Conservation (phyloP, 2,797 vertebrate species). For the Liasis olivaceus region DNA sequence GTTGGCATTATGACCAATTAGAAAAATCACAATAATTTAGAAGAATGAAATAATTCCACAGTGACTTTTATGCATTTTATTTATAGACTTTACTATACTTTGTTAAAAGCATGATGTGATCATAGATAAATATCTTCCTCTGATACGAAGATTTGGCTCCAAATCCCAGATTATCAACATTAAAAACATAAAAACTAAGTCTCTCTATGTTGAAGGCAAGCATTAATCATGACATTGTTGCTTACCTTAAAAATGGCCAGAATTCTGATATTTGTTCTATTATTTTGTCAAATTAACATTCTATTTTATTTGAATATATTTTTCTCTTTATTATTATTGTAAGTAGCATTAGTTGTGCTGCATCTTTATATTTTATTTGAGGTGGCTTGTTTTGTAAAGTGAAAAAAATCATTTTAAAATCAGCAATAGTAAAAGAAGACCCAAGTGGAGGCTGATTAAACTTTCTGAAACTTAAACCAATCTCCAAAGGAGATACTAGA, state of each 20-base stretch:
- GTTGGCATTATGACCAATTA: background rate
- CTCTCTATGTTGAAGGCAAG: background rate
- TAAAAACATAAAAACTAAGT: background rate
- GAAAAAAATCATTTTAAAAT: background rate
- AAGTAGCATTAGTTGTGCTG: background rate
- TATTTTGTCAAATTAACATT: background rate
- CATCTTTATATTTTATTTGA: background rate
- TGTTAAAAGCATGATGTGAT: background rate
- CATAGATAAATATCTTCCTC: background rate
- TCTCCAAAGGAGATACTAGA: background rate
- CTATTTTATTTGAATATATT: background rate
- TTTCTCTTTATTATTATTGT: background rate
- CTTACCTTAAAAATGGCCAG: background rate
- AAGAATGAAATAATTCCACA: background rate
- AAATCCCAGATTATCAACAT: background rate
- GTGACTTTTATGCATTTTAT: background rate
- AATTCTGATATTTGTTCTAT: background rate
- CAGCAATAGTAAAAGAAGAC: background rate
- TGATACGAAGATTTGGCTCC: background rate
- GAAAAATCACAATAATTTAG: background rate
- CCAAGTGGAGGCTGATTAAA: background rate
- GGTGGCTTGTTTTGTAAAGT: background rate
- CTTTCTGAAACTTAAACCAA: background rate
- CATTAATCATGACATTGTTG: background rate
- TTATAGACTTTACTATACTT: background rate